Percentiles rank a stretch among this genome's conserved stretches.
Evolutionary conservation across 2,113 vertebrate genomes (phyloP).

Genomic region (Emydura subglobosa): DNA sequence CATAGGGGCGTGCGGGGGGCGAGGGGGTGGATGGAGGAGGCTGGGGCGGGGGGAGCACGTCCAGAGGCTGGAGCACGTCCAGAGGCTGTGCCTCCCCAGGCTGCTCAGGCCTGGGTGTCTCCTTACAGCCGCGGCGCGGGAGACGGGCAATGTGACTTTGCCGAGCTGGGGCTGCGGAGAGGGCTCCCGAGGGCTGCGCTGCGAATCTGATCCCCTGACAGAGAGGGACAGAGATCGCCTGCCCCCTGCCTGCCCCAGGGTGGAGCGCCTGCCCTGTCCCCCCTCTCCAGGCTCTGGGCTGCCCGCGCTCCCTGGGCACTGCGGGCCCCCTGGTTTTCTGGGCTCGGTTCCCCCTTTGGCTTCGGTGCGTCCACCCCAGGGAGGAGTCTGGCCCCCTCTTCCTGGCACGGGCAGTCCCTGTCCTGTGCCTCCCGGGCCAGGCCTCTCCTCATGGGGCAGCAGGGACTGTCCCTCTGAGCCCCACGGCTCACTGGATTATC

Average conservation of each 20-base stretch:
- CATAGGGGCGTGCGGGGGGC: neutral
- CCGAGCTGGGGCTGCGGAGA: slow-evolving; percentile 37
- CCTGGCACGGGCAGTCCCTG: neutral
- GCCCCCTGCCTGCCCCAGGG: neutral
- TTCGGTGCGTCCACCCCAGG: neutral
- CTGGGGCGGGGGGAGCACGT: neutral
- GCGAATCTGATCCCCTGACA: slow-evolving; percentile 59
- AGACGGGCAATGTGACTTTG: neutral
- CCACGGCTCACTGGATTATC: neutral
- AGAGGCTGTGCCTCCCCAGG: no score
- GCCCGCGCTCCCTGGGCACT: no score
- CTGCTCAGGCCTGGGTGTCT: neutral
- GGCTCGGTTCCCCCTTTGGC: neutral
- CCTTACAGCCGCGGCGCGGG: neutral
- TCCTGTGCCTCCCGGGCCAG: neutral
- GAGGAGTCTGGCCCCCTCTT: neutral
- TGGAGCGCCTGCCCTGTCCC: neutral
- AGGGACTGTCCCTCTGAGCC: no score
- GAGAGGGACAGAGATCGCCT: neutral
- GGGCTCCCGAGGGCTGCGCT: slow-evolving; percentile 36
- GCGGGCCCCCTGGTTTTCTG: no score
- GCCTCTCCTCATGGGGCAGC: neutral
- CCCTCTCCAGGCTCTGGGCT: neutral
- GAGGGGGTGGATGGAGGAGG: slow-evolving; percentile 58
- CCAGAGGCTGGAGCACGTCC: neutral